Percentiles rank a stretch among this genome's conserved stretches.
Conservation (phyloP, 1,140 invertebrate species). For the Cherax destructor region DNA sequence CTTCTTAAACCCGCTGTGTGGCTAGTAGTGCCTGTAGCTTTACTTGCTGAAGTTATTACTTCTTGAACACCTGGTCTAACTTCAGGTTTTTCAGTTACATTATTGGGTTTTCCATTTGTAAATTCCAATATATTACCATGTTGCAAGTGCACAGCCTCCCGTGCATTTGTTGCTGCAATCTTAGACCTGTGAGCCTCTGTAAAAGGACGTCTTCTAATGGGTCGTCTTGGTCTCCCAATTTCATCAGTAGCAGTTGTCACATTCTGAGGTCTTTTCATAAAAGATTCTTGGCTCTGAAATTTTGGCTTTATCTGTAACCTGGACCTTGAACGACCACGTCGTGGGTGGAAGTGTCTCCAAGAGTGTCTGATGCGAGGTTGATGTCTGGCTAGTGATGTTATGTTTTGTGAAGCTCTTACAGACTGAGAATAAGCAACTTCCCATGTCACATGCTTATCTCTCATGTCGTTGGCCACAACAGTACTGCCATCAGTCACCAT, state of each 20-base stretch:
- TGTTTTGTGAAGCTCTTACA: background rate
- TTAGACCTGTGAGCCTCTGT: background rate
- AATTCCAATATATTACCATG: too few species aligned
- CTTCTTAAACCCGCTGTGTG: background rate
- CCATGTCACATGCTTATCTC: background rate
- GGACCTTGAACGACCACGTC: background rate
- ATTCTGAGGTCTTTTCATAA: background rate
- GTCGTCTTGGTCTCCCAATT: background rate
- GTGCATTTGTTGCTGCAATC: background rate
- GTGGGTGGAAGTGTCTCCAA: background rate
- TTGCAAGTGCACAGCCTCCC: too few species aligned
- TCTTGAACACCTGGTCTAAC: too few species aligned
- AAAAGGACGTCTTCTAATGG: background rate
- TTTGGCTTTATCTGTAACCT: background rate
- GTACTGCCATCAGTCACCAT: background rate
- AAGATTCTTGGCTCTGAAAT: background rate
- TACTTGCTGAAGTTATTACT: too few species aligned
- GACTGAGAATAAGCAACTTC: background rate
- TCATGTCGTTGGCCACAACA: background rate
- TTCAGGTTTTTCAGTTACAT: too few species aligned
- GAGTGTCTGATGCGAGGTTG: slow-evolving; percentile 5
- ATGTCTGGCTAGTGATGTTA: background rate
- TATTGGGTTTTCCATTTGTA: too few species aligned
- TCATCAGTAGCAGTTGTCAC: background rate
- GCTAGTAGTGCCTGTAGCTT: background rate